Base-by-base conservation (phyloP, 2,797 vertebrate genomes). In the Calcarius lapponicus region DNA sequence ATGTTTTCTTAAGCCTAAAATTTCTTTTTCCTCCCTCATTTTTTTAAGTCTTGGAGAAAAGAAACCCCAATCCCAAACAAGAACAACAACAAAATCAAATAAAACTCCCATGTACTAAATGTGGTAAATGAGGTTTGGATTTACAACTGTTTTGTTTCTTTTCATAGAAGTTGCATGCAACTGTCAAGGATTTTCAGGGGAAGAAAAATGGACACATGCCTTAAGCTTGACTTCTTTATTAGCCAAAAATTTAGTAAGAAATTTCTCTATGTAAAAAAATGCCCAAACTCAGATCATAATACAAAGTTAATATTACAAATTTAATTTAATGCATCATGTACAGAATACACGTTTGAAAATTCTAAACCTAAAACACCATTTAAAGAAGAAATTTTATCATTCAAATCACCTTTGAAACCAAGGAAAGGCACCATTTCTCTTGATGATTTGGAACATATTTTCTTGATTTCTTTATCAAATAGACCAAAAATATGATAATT, bases 331-430 rank as follows among this genome's bases (percentile, higher is more conserved):
- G 26, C 34, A 65, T 62, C 28, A 34, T 78, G 38, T 40, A 43
- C 24, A 71, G 54, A 69, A 80, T 47, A 62, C 4, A 15, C 20
- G 3, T 70, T 80, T 78, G 25, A 71, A 80, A 93, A 72, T 11
- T 38, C 54, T 65, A 93, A 95, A 92, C 13, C 24, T 71, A 86
- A 90, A 96, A 5, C 5, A 84, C 62, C 2, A 66, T 91, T 93
- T 75, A 85, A 93, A 92, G 64, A 91, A 90, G 47, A 62, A 78
- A 81, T 42, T 94, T 91, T 82, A 82, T 69, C 10, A 76, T 71
- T 92, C 86, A 94, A 91, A 93, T 74, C 12, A 51, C 25, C 54
- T 83, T 90, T 94, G 54, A 83, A 80, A 78, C 8, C n/a, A 88
- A 81, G 34, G 45, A 80, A 90, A 64, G 24, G 6, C 24, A 71